Base-by-base conservation (phyloP, 2,797 vertebrate genomes). In the Ceryle rudis region DNA sequence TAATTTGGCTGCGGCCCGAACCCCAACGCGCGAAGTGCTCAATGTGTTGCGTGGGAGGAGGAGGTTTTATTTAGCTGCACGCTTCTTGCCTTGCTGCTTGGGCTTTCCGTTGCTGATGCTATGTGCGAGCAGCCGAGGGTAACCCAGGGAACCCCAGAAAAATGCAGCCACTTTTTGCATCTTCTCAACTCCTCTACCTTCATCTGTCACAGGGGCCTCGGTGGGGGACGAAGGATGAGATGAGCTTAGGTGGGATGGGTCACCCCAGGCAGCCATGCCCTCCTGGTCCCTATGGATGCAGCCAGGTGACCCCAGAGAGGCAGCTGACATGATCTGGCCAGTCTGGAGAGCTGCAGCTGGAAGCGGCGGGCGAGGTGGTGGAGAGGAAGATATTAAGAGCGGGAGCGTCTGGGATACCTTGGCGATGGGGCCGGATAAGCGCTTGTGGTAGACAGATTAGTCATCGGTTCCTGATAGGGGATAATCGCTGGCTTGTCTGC, bases 401-500 rank as follows among this genome's bases (percentile, higher is more conserved):
- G 10, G 8, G 19, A 72, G 58, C 7, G 11, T 91, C 94, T 95
- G 77, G 47, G 91, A 72, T 91, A 72, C 85, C 66, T 81, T 5
- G 9, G 71, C 0, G n/a, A 79, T 89, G 91, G 70, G 72, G 33
- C 60, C 0, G 21, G 88, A 90, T 95, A 94, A 96, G 66, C 7
- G 0, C 67, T 86, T 2, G 1, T 84, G 93, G 94, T 92, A 96
- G 90, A 97, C 96, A 91, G 95, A 95, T 95, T 90, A 95, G 91
- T 95, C 95, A 93, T 92, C 2, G 77, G 91, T 95, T 95, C 95
- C 90, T 93, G 93, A 94, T 96, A 95, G 58, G 64, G 94, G 93
- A 95, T 96, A 96, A 96, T 97, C 94, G 1, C 87, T 72, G 35
- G 82, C 91, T 96, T 95, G 95, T 95, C 94, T 96, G 84, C 94